phyloP scores from a whole-genome alignment of 1,140 invertebrate species.

The Solenopsis fugax region DNA sequence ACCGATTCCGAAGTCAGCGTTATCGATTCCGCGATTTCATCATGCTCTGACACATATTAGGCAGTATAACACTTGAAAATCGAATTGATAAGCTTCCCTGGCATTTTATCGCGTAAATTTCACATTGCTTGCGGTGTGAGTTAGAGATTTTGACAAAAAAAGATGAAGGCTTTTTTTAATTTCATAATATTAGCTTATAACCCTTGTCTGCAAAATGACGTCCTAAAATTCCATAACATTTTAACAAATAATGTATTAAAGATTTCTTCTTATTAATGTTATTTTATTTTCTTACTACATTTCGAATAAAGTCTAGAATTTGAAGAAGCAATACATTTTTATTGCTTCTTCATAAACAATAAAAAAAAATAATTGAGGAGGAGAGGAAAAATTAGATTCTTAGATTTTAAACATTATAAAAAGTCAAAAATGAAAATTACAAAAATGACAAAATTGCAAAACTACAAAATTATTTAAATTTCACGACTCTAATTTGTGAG shows the following conservation, averaged over 20 bases:
- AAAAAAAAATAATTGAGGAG: neutral
- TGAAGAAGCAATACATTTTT: neutral
- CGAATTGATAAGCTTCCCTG: neutral
- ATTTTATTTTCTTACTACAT: neutral
- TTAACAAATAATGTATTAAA: too few species aligned
- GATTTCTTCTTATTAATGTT: too few species aligned
- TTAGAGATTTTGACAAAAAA: neutral
- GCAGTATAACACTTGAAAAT: neutral
- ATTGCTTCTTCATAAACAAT: neutral
- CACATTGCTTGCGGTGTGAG: neutral
- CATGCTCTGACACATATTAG: slow-evolving; percentile 2
- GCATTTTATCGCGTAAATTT: neutral
- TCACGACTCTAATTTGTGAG: neutral
- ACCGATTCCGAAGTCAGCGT: slow-evolving; percentile 1
- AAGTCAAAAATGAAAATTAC: too few species aligned
- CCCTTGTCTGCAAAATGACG: neutral
- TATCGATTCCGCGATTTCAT: slow-evolving; percentile 31
- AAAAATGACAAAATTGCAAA: neutral
- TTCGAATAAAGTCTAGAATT: neutral
- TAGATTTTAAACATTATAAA: neutral
- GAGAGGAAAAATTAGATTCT: neutral
- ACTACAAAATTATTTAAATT: neutral
- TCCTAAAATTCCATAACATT: too few species aligned
- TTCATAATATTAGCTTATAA: neutral
- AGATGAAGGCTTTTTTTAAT: neutral